phyloP scores from a whole-genome alignment of 2,113 vertebrate genomes.

The Deroptyus accipitrinus region DNA sequence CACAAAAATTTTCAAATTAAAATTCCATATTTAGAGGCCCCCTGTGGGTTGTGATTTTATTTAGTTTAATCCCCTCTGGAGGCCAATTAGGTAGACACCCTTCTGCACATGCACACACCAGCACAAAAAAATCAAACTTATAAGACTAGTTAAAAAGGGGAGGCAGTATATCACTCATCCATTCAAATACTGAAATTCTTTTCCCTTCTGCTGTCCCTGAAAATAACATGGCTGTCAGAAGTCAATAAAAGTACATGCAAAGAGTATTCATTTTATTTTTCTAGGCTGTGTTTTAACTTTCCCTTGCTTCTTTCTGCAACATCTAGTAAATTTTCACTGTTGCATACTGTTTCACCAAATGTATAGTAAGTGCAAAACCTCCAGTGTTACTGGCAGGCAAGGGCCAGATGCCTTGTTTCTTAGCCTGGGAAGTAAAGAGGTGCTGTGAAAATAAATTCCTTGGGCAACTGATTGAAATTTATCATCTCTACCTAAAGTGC shows the following conservation, averaged over 20 bases:
- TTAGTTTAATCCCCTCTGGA: slow-evolving; percentile 81
- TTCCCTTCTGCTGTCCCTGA: slow-evolving; percentile 69
- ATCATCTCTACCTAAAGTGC: neutral
- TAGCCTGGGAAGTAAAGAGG: slow-evolving; percentile 23
- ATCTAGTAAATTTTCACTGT: slow-evolving; percentile 53
- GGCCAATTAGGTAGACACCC: slow-evolving; percentile 81
- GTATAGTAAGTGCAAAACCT: slow-evolving; percentile 16
- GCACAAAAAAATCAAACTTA: neutral
- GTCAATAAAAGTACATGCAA: slow-evolving; percentile 61
- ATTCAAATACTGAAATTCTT: slow-evolving; percentile 67
- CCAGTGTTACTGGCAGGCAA: slow-evolving; percentile 4
- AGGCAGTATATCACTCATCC: slow-evolving; percentile 67
- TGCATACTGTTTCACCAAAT: slow-evolving; percentile 25
- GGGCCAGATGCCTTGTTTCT: neutral
- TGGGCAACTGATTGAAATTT: neutral
- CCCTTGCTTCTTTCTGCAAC: slow-evolving; percentile 41
- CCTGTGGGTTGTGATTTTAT: slow-evolving; percentile 79
- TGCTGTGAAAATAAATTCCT: slow-evolving; percentile 31
- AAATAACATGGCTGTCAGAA: slow-evolving; percentile 60
- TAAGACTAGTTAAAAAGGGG: slow-evolving; percentile 28
- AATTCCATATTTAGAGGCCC: slow-evolving; percentile 80
- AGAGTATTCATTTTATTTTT: slow-evolving; percentile 51
- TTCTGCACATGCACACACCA: slow-evolving; percentile 62
- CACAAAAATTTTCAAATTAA: slow-evolving; percentile 85
- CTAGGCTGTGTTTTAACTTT: slow-evolving; percentile 7